Evolutionary conservation across 2,797 vertebrate genomes (phyloP).

Genomic region (Chrysocyon brachyurus): DNA sequence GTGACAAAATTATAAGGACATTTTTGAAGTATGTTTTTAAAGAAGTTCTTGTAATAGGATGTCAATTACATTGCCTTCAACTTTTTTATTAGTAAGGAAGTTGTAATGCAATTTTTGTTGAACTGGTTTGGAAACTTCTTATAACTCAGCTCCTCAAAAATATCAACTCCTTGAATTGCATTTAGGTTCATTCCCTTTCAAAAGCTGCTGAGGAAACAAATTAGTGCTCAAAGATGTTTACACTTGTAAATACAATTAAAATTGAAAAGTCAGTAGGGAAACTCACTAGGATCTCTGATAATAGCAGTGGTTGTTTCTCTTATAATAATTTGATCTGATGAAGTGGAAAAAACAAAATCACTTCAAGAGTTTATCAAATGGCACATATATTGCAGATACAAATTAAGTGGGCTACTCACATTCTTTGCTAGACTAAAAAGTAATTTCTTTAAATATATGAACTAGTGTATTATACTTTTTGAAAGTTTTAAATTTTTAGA

Average conservation of each 20-base stretch:
- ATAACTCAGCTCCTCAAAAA: constrained; percentile 49
- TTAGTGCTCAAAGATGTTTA: constrained; percentile 64
- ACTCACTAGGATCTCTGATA: constrained; percentile 53
- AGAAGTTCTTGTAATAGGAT: neutral
- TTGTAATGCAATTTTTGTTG: constrained; percentile 5
- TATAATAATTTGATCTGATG: constrained; percentile 29
- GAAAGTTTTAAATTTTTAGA: constrained; percentile 37
- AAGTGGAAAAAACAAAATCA: constrained; percentile 29
- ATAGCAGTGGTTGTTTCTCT: constrained; percentile 52
- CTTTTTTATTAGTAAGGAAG: constrained; percentile 46
- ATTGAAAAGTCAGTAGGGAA: constrained; percentile 48
- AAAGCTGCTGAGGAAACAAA: constrained; percentile 60
- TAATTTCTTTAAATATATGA: constrained; percentile 32
- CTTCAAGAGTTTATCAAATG: constrained; percentile 47
- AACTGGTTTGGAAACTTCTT: constrained; percentile 64
- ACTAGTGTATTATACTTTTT: neutral
- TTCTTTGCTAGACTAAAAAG: constrained; percentile 62
- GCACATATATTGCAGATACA: neutral
- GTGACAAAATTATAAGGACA: neutral
- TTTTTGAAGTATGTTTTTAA: constrained; percentile 49
- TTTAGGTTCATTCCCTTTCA: constrained; percentile 59
- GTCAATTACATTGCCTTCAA: neutral
- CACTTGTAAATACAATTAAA: constrained; percentile 64
- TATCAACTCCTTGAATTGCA: constrained; percentile 32
- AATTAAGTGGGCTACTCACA: constrained; percentile 24